These are phyloP conservation scores for Genyomyrus donnyi DNA, from an alignment of 2,113 vertebrate species.

Conservation along the genomic window DNA sequence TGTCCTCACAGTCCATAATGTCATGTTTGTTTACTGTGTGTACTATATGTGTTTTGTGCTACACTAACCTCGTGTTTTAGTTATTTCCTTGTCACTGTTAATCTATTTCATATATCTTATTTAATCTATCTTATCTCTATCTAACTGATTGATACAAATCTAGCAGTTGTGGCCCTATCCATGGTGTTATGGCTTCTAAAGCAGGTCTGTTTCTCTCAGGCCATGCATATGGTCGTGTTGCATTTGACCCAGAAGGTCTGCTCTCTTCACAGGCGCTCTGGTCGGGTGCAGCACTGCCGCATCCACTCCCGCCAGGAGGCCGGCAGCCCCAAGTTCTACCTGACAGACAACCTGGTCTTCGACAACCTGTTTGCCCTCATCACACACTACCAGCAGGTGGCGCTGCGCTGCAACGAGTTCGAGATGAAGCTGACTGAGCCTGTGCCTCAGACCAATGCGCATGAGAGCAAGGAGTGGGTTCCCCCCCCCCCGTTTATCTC, in stretches of 20 bases:
- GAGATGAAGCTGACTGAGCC: constrained; percentile 97
- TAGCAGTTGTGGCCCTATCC: background rate
- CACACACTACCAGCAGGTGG: constrained; percentile 95
- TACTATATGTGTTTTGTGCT: background rate
- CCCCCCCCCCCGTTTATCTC: background rate
- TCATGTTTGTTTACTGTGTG: background rate
- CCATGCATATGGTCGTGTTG: background rate
- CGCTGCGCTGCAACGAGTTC: constrained; percentile 94
- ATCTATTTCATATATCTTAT: background rate
- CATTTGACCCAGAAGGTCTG: background rate
- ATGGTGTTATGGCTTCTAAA: constrained; percentile 23
- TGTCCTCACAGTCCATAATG: background rate
- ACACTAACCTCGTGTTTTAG: background rate
- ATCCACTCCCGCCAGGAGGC: constrained; percentile 96
- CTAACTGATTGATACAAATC: constrained; percentile 30
- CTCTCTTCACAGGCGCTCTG: constrained; percentile 73
- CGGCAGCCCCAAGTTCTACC: constrained; percentile 92
- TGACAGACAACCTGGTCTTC: constrained; percentile 96
- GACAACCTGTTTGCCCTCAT: constrained; percentile 95
- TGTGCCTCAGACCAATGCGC: constrained; percentile 92
- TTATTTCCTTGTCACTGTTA: background rate
- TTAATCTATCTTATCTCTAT: background rate
- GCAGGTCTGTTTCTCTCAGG: background rate
- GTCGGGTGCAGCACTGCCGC: constrained; percentile 93
- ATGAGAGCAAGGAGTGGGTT: constrained; percentile 97